Evolutionary conservation across 2,888 invertebrate genomes (phyloP).

Genomic region (Stenolophus ochropezus): DNA sequence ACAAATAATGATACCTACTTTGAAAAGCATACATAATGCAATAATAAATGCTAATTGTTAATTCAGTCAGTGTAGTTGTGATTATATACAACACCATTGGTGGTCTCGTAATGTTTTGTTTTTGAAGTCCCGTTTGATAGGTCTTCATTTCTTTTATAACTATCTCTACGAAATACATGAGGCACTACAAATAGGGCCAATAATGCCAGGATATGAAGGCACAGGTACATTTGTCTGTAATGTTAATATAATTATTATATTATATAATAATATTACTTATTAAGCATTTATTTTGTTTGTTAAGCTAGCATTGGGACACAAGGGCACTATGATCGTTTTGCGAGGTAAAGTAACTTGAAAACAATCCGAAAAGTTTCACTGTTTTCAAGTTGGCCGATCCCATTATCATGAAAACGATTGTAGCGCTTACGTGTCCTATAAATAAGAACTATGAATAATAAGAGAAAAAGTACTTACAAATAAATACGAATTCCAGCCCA

Average conservation of each 20-base stretch:
- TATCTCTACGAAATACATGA: conserved; percentile 66
- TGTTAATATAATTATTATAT: neutral
- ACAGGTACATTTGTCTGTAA: conserved; percentile 72
- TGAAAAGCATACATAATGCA: neutral
- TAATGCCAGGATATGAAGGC: conserved; percentile 71
- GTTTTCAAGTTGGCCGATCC: no score
- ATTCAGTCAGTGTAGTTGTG: conserved; percentile 54
- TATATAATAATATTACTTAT: neutral
- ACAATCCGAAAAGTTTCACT: no score
- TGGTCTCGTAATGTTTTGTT: neutral
- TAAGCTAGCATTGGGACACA: neutral
- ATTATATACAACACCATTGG: conserved; percentile 51
- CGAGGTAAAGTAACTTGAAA: no score
- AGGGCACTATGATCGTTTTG: no score
- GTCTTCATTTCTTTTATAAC: conserved; percentile 27
- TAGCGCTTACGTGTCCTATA: neutral
- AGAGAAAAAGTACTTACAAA: conserved; percentile 77
- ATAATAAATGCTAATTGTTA: conserved; percentile 34
- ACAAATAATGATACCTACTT: neutral
- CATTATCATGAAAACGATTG: no score
- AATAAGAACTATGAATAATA: neutral
- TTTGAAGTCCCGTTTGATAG: neutral
- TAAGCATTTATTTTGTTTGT: neutral
- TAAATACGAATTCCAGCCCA: conserved; percentile 85
- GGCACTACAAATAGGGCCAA: conserved; percentile 70